Evolutionary conservation across 2,888 invertebrate species (phyloP).

Genomic region (Glyphotaelius pellucidus): DNA sequence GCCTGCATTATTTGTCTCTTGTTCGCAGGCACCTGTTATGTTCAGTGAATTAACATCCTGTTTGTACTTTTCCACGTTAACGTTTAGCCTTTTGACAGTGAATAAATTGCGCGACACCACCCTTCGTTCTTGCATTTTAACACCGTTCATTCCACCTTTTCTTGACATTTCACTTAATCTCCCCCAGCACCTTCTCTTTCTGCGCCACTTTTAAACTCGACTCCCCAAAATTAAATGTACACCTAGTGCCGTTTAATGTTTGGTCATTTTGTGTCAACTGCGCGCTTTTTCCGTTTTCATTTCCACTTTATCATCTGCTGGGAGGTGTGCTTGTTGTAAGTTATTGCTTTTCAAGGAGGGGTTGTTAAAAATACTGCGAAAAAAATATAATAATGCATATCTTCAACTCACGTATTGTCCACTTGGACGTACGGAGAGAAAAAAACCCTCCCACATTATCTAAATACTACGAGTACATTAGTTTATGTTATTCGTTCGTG

Average conservation of each 20-base stretch:
- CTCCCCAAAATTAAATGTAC: conserved; percentile 33
- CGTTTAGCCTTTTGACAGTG: conserved; percentile 40
- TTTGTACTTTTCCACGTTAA: conserved; percentile 3
- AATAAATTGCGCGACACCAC: conserved; percentile 33
- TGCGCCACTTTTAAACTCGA: conserved; percentile 2
- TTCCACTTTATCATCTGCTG: neutral
- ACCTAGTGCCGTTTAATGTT: conserved; percentile 25
- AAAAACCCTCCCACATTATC: neutral
- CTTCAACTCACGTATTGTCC: neutral
- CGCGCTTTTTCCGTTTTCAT: conserved; percentile 14
- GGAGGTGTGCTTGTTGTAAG: neutral
- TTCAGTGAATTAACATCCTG: conserved; percentile 17
- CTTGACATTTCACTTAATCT: conserved; percentile 48
- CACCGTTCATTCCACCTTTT: conserved; percentile 39
- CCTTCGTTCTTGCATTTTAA: conserved; percentile 41
- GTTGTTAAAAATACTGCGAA: neutral
- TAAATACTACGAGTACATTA: neutral
- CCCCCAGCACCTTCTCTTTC: neutral
- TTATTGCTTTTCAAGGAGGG: conserved; percentile 1
- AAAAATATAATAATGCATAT: neutral
- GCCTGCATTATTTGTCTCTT: neutral
- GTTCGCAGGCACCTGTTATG: conserved; percentile 27
- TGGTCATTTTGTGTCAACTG: conserved; percentile 32
- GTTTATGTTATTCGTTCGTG: neutral
- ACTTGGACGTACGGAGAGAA: neutral